Base-by-base conservation (phyloP, 2,888 invertebrate species). In the Nymphalis polychloros region DNA sequence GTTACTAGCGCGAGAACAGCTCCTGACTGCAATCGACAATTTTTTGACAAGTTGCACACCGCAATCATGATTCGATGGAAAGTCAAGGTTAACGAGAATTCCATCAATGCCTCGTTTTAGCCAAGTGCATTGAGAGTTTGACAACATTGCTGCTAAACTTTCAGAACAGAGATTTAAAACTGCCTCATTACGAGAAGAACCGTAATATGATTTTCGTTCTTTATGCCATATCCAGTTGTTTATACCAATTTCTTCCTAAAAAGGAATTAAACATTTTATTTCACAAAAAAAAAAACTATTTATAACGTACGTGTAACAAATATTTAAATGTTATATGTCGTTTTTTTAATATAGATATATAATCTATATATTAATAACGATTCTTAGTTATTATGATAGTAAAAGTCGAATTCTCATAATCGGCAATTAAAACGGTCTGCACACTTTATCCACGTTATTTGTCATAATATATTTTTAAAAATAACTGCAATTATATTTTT, bases 81-180 rank as follows among this genome's bases (percentile, higher is more conserved):
- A 89, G 74, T 90, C 90, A 46, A 87, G 87, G 53, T 78, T 84
- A 0, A 91, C 75, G 2, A 91, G 77, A 1, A 91, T 72, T 8
- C 92, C 92, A 1, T 84, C 68, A 0, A 84, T 80, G 16, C 90
- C 90, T 64, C 86, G 79, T 50, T 85, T 81, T 10, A 91, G 67
- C 92, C 92, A 92, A 10, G 80, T 72, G 63, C 92, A 92, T 66
- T 85, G 87, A 0, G 82, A 83, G 20, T 79, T 77, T 0, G 85
- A 80, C 17, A 92, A 59, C n/a, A 85, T 82, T 0, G 84, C 84
- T 3, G 71, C 73, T 0, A 85, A 75, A 17, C 72, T 76, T 19
- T 87, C 84, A 0, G 89, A 90, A 69, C 92, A 92, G 0, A 90
- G 78, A 75, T 92, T 88, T 2, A 92, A 61, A 0, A 88, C 0